Base-by-base conservation (phyloP, 2,888 invertebrate genomes). In the Tortrix viridana region DNA sequence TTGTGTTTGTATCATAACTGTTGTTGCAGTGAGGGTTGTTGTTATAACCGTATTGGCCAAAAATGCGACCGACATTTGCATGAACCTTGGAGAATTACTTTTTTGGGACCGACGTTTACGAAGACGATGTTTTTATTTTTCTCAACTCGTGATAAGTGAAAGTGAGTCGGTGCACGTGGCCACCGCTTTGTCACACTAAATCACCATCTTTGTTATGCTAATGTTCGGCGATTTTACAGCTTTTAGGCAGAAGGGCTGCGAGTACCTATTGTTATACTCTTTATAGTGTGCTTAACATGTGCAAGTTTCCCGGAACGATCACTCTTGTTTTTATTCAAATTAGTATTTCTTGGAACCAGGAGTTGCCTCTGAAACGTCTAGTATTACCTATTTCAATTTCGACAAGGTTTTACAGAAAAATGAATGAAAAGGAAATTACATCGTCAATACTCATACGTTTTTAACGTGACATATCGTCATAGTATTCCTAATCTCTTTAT, bases 161-260 rank as follows among this genome's bases (percentile, higher is more conserved):
- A 92, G 91, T 90, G 88, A 80, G 78, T 73, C 78, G 77, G 80
- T 78, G 75, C 76, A 73, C 76, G 73, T 72, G 76, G 76, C 79
- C 57, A 73, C 67, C 69, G 76, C 77, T 82, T 84, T 83, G 87
- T 89, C 83, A 84, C 79, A 79, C 75, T 81, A 86, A 87, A 87
- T 86, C 79, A 82, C 79, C 71, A 77, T 80, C 85, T 83, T 91
- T 92, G 90, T 92, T 85, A 92, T 92, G 91, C 80, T 89, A 91
- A 92, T 89, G 77, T 65, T 60, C 69, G 75, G 77, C 75, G 79
- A 85, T 87, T 90, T 89, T 84, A 89, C 83, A 84, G 75, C 81
- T 75, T 88, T 88, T 85, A 84, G 85, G 85, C 81, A 84, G 85
- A 81, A 84, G 81, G 82, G 80, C 79, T 78, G 74, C 70, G 75